Evolutionary conservation across 2,888 invertebrate genomes (phyloP), one percentile per base, ranked within the genome.

Genomic region (Oxytorus armatus): DNA sequence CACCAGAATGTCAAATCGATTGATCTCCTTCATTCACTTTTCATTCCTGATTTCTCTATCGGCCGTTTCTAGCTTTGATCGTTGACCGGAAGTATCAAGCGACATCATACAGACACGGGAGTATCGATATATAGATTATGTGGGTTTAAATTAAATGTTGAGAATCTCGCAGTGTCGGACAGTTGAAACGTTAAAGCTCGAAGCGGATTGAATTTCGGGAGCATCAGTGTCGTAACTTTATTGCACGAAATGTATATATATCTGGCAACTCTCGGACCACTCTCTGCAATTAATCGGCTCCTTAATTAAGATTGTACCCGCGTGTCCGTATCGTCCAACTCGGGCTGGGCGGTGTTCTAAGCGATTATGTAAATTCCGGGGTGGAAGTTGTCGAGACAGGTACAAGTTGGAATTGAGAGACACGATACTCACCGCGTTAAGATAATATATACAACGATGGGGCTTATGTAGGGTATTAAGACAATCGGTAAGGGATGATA

Each of bases 221-320:
- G 33, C 42, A 79, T 53, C 73, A 55, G 53, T 76, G 53, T 53
- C 44, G 68, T 53, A 80, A 77, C 72, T 80, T 72, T 33, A 25
- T 25, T 18, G 2, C 14, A 14, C 25, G 5, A 16, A 2, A 65
- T 47, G 11, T 63, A 44, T 42, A 59, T 14, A 53, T n/a, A 7
- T 23, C 4, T 57, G 25, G 18, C 44, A n/a, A n/a, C n/a, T n/a
- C n/a, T n/a, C 36, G 25, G 23, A 3, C 57, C 25, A 57, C 44
- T 68, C 55, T 68, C n/a, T n/a, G 61, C 76, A 77, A 80, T 80
- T 80, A 80, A 76, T 77, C 76, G 79, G 65, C 77, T 73, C 76
- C 76, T 80, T 80, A 80, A 80, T 80, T 80, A 77, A 80, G 76
- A 80, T 73, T 49, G 79, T 73, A 25, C 36, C 49, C 59, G n/a